Conservation (phyloP, 2,113 vertebrate genomes). For the Tenebrosternarchus preto region DNA sequence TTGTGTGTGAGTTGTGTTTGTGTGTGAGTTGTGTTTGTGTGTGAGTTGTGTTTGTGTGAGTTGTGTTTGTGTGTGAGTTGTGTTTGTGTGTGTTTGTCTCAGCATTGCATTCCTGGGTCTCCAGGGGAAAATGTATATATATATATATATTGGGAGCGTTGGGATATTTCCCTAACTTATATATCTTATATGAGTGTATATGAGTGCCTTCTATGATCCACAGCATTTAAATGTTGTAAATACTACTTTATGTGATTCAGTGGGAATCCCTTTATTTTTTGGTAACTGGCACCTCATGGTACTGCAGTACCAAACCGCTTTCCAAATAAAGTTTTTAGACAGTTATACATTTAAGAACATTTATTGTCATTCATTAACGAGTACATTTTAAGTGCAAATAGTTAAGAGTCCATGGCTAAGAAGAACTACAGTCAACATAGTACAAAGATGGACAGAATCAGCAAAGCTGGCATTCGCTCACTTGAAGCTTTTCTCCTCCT, state of each 20-base stretch:
- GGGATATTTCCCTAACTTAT: too few relatives aligned
- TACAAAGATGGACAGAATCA: slow-evolving; percentile 96
- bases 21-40: too few relatives aligned
- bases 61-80: slow-evolving; percentile 3
- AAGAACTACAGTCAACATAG: slow-evolving; percentile 90
- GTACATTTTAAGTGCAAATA: slow-evolving; percentile 99
- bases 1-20: not conserved
- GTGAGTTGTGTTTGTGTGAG: not conserved
- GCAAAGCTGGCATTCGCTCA: slow-evolving; percentile 80
- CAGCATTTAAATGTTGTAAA: too few relatives aligned
- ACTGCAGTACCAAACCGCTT: not conserved
- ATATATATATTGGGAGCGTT: too few relatives aligned
- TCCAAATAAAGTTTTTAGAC: not conserved
- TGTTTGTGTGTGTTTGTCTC: too few relatives aligned
- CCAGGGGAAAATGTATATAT: too few relatives aligned
- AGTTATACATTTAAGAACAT: slow-evolving; percentile 94
- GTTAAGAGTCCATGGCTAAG: slow-evolving; percentile 92
- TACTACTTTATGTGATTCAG: too few relatives aligned
- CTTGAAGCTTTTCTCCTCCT: slow-evolving; percentile 55
- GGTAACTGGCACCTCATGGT: too few relatives aligned
- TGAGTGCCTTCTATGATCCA: too few relatives aligned
- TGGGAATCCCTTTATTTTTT: too few relatives aligned
- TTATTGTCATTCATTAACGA: slow-evolving; percentile 98
- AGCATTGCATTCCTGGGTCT: too few relatives aligned
- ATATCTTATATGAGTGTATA: too few relatives aligned